phyloP scores from a whole-genome alignment of 2,797 vertebrate genomes.

The Darevskia mixta region DNA sequence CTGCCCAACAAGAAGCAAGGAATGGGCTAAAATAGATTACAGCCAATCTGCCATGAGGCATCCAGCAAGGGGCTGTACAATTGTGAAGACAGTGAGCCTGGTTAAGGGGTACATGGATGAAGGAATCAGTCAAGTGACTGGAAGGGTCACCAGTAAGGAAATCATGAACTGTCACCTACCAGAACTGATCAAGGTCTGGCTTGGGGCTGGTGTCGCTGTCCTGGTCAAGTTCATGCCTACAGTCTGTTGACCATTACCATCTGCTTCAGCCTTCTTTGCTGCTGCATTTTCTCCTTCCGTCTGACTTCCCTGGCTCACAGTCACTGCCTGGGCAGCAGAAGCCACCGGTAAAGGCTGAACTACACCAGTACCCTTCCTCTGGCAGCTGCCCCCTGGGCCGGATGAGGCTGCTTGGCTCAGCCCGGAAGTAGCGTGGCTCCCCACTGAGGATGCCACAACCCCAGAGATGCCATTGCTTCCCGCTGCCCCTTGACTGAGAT shows the following conservation, averaged over 20 bases:
- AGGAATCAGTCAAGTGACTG: neutral
- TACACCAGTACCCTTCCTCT: conserved; percentile 81
- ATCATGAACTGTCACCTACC: conserved; percentile 63
- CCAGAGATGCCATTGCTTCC: conserved; percentile 75
- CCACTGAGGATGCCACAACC: conserved; percentile 71
- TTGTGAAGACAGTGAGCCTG: neutral
- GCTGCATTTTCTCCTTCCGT: conserved; percentile 82
- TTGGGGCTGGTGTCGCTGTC: conserved; percentile 82
- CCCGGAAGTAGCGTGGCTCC: conserved; percentile 70
- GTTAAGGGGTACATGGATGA: neutral
- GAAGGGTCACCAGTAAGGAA: neutral
- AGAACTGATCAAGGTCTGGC: conserved; percentile 85
- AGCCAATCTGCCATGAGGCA: neutral
- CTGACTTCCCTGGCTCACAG: conserved; percentile 84
- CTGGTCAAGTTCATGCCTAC: conserved; percentile 86
- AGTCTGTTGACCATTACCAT: conserved; percentile 75
- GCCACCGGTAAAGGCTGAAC: conserved; percentile 78
- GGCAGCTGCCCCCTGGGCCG: conserved; percentile 67
- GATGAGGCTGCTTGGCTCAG: conserved; percentile 71
- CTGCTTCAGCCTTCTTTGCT: conserved; percentile 80
- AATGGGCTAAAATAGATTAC: conserved; percentile 6
- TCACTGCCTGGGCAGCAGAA: conserved; percentile 76
- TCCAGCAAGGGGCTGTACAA: neutral
- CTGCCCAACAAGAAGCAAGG: neutral
- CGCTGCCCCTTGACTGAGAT: conserved; percentile 78